These are phyloP conservation scores for Elgonia sp. DNA, from an alignment of 2,888 invertebrate species.

Conservation along the genomic window DNA sequence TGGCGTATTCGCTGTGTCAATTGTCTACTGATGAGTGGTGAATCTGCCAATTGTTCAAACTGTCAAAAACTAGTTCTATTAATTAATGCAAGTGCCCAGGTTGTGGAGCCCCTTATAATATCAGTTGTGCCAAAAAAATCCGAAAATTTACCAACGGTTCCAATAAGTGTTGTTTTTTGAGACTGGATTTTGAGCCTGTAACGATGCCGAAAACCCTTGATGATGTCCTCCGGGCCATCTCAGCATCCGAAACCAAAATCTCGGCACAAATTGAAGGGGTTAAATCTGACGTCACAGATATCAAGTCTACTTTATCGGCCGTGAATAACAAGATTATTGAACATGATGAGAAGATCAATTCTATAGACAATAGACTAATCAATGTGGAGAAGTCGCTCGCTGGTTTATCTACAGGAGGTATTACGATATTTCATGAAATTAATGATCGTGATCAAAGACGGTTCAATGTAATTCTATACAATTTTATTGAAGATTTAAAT, in stretches of 20 bases:
- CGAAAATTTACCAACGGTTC: neutral
- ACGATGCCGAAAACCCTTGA: neutral
- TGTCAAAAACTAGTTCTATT: neutral
- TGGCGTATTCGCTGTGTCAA: too few species aligned
- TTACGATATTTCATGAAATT: constrained; percentile 11
- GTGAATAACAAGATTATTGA: neutral
- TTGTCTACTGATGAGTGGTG: too few species aligned
- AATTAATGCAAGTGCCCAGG: neutral
- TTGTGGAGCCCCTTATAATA: neutral
- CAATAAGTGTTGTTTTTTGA: neutral
- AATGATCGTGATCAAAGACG: neutral
- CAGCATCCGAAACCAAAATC: neutral
- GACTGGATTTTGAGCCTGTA: neutral
- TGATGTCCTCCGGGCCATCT: neutral
- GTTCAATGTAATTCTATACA: neutral
- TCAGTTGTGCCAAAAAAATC: neutral
- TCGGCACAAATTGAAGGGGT: neutral
- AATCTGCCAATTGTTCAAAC: neutral
- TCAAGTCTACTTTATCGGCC: neutral
- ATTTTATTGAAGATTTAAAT: constrained; percentile 13
- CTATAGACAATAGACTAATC: neutral
- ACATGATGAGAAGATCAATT: neutral
- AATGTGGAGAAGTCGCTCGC: neutral
- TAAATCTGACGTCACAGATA: neutral
- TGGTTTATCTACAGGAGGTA: neutral